Base-by-base conservation (phyloP, 2,113 vertebrate genomes). In the Hippocampus barbouri region DNA sequence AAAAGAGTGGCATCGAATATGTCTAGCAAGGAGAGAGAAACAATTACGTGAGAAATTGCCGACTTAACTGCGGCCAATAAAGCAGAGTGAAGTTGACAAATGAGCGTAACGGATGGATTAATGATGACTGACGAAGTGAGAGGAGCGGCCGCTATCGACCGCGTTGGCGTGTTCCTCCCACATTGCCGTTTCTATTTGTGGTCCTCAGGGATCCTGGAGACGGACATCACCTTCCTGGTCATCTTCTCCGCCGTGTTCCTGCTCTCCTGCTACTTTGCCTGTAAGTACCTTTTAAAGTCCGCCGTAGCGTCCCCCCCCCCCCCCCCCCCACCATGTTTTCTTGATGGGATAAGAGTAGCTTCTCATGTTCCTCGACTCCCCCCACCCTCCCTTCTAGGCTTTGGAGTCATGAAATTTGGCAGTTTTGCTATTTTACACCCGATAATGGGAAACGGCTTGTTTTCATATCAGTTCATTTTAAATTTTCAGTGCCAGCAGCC, bases 211-310 rank as follows among this genome's bases (percentile, higher is more conserved):
- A 97, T 97, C 87, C 76, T 97, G 89, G 95, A 97, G 92, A 96
- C 95, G 0, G 95, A 97, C 88, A 94, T 96, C 87, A 96, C 95
- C 8, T 97, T 96, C 87, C 89, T 97, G 64, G 89, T 95, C 66
- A 93, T 97, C 89, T 97, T 97, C 82, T 89, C 84, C 84, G 74
- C 93, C 71, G 94, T 97, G 79, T 95, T 97, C 79, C 72, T 93
- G 69, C 89, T 96, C 64, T 97, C 95, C 69, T 96, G 94, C 89
- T 96, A 95, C 85, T 97, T 94, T 85, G 95, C 94, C 80, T 95
- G 95, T 96, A 88, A 96, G 95, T 93, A 85, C 65, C 45, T 67
- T 67, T 76, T 65, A 57, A 73, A 82, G 74, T 76, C 66, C 10
- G 20, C 12, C 51, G 2, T 20, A 5, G 51, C 2, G 20, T 12